Evolutionary conservation across 2,113 vertebrate species (phyloP), one percentile per base, ranked within the genome.

Genomic region (Corythoichthys haematopterus): DNA sequence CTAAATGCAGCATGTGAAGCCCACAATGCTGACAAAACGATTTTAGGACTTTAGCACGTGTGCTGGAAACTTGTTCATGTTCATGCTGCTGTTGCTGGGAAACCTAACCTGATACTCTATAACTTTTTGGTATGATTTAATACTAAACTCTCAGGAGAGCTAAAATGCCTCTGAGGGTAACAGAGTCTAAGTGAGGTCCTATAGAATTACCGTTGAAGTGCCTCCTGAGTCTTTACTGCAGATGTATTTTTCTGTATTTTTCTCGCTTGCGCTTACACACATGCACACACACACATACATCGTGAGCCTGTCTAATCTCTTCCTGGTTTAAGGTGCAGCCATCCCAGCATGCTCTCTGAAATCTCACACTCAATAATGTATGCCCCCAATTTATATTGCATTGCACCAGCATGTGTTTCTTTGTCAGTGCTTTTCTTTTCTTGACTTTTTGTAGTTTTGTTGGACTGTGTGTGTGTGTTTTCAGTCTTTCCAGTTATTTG

Each of bases 291-390:
- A 59, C 14, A 10, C 36, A 40, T 16, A 51, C 48, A 58, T 61
- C 68, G 45, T 70, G 73, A 60, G 50, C 65, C 60, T 35, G 51
- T 73, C 65, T 69, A 57, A 69, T 66, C 20, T 65, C 70, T 53
- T 53, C 72, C 72, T 75, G 72, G 75, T 81, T 78, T 60, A 73
- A 74, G 55, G 45, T 76, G 72, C 67, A 68, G 64, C 60, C 52
- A 62, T 80, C 75, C 75, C 78, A 79, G 70, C 73, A 69, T 66
- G 68, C 61, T 72, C 75, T 73, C 64, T 62, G 72, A 79, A 69
- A 79, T 65, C 70, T 70, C 68, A 79, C 74, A 55, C 65, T 84
- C 72, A 84, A 87, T 86, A 86, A 88, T 87, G 64, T 77, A 85
- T 81, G 76, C 66, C 76, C 55, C 80, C 81, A 82, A 76, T 88